Percentiles rank a stretch among this genome's conserved stretches.
phyloP scores from a whole-genome alignment of 1,140 invertebrate genomes.

The Semibalanus balanoides region DNA sequence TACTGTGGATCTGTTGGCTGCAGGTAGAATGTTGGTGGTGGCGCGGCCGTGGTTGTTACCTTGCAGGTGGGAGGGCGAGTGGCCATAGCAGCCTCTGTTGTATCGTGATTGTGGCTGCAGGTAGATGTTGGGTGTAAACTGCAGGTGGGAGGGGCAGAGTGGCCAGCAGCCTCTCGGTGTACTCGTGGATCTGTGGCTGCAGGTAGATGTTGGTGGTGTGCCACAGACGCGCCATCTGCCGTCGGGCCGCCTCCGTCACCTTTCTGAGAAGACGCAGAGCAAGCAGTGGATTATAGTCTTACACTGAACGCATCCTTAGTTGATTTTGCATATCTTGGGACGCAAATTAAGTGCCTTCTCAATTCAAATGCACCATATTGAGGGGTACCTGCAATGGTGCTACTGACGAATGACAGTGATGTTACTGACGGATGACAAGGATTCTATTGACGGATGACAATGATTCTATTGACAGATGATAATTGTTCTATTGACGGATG shows the following conservation, averaged over 20 bases:
- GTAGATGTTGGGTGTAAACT: constrained; percentile 37
- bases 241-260: constrained; percentile 54
- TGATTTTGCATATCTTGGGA: too few relatives aligned
- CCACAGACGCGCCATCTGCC: constrained; percentile 69
- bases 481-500: too few relatives aligned
- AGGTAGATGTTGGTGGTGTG: constrained; percentile 85
- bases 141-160: constrained; percentile 74
- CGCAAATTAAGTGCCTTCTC: too few relatives aligned
- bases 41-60: too few relatives aligned
- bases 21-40: too few relatives aligned
- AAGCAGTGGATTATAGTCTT: too few relatives aligned
- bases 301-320: too few relatives aligned
- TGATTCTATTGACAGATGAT: background rate
- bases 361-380: too few relatives aligned
- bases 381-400: too few relatives aligned
- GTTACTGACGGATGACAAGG: background rate
- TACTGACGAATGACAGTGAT: background rate
- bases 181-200: constrained; percentile 79
- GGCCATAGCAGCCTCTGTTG: too few relatives aligned
- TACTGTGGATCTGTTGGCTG: too few relatives aligned
- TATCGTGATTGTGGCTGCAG: background rate
- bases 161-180: constrained; percentile 58
- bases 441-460: background rate
- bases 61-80: too few relatives aligned
- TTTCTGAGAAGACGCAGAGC: constrained; percentile 35